A percentile compares a stretch with the other conserved stretches of the same genome.
These are phyloP conservation scores for Mya arenaria DNA, from an alignment of 1,140 invertebrate species.

Conservation along the genomic window DNA sequence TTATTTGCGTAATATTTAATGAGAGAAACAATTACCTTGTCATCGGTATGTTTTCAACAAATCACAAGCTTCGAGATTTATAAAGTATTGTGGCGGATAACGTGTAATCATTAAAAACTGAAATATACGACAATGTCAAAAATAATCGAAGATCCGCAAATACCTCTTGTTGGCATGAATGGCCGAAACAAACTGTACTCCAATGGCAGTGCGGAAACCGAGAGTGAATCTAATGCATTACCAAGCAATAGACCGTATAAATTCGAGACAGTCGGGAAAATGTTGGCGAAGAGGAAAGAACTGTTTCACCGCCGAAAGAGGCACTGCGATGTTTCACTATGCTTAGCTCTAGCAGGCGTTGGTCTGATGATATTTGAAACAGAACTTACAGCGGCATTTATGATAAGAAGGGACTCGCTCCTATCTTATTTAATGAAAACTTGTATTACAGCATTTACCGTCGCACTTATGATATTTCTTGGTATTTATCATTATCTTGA, in stretches of 20 bases:
- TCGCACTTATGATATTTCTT: slow-evolving; percentile 72
- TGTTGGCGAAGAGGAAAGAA: slow-evolving; percentile 75
- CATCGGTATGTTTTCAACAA: no score
- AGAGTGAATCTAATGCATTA: slow-evolving; percentile 11
- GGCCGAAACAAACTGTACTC: slow-evolving; percentile 65
- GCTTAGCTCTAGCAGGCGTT: slow-evolving; percentile 72
- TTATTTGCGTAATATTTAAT: no score
- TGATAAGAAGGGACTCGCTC: slow-evolving; percentile 56
- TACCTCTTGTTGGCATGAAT: slow-evolving; percentile 74
- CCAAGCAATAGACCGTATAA: slow-evolving; percentile 26
- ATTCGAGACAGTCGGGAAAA: slow-evolving; percentile 73
- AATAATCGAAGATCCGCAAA: slow-evolving; percentile 71
- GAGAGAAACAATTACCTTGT: no score
- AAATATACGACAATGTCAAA: slow-evolving; percentile 62
- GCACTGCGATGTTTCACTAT: slow-evolving; percentile 70
- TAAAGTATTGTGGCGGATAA: no score
- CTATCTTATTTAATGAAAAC: slow-evolving; percentile 74
- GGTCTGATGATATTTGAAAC: slow-evolving; percentile 77
- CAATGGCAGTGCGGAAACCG: slow-evolving; percentile 10
- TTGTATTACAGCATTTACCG: slow-evolving; percentile 73
- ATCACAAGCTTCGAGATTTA: no score
- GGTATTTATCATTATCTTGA: slow-evolving; percentile 75
- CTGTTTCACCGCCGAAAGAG: slow-evolving; percentile 70
- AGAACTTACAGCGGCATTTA: slow-evolving; percentile 66
- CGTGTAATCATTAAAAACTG: no score